A percentile compares a stretch with the other conserved stretches of the same genome.
Conservation (phyloP, 1,140 invertebrate genomes). For the Drosophila trapezifrons region DNA sequence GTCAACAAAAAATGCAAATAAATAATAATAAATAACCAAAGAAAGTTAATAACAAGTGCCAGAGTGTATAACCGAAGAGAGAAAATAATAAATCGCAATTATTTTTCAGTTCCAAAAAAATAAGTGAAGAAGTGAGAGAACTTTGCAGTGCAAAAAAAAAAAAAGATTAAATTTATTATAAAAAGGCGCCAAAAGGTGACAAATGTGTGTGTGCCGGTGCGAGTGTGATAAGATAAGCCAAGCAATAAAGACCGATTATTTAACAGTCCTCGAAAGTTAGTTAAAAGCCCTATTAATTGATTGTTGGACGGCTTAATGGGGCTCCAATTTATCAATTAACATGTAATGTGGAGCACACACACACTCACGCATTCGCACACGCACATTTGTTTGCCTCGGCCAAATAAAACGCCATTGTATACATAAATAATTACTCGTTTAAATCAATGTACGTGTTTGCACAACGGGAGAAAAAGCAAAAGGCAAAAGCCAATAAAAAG, state of each 20-base stretch:
- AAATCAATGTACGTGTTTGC: constrained; percentile 46
- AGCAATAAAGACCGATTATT: constrained; percentile 5
- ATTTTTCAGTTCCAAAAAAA: constrained; percentile 28
- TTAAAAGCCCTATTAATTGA: constrained; percentile 19
- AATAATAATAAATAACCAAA: constrained; percentile 25
- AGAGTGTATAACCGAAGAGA: constrained; percentile 31
- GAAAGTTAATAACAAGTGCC: constrained; percentile 11
- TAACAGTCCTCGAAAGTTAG: constrained; percentile 1
- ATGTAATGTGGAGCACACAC: constrained; percentile 17
- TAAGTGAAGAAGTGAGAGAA: constrained; percentile 27
- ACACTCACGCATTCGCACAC: constrained; percentile 5
- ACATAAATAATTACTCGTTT: constrained; percentile 30
- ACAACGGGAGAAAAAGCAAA: constrained; percentile 34
- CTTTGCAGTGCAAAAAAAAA: constrained; percentile 22
- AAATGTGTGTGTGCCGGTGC: constrained; percentile 12
- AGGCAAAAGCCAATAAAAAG: constrained; percentile 11
- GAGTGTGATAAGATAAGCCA: constrained; percentile 30
- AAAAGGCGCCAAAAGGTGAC: constrained; percentile 32
- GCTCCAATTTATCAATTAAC: constrained; percentile 36
- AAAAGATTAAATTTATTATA: constrained; percentile 1
- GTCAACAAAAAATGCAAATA: constrained; percentile 15
- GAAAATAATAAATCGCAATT: constrained; percentile 29
- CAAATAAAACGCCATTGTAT: constrained; percentile 22
- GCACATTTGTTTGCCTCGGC: constrained; percentile 30
- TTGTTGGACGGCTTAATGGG: constrained; percentile 14